Percentiles rank a stretch among this genome's conserved stretches.
phyloP scores from a whole-genome alignment of 1,140 invertebrate genomes.

The Antheraea mylitta region DNA sequence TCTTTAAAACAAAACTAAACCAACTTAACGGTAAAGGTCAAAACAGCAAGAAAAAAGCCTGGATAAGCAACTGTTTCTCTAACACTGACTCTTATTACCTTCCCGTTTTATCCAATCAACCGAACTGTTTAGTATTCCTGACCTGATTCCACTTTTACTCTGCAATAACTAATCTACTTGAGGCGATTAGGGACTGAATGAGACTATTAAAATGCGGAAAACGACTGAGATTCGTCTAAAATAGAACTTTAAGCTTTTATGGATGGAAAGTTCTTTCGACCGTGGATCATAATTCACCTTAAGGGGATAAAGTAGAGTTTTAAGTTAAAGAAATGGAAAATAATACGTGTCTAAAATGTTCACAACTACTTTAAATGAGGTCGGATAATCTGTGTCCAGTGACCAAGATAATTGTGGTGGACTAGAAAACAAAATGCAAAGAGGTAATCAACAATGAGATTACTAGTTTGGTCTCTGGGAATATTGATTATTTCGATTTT shows the following conservation, averaged over 20 bases:
- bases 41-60: no score
- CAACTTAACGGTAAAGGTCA: no score
- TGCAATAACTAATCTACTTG: not conserved
- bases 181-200: slow-evolving; percentile 15
- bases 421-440: no score
- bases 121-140: slow-evolving; percentile 14
- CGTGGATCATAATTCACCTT: slow-evolving; percentile 5
- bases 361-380: no score
- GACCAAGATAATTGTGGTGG: no score
- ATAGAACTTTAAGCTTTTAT: slow-evolving; percentile 15
- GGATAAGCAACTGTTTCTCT: not conserved
- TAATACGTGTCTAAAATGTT: no score
- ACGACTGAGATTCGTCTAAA: slow-evolving; percentile 11
- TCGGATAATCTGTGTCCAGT: no score
- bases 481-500: no score
- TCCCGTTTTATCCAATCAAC: not conserved
- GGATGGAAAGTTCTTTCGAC: slow-evolving; percentile 5
- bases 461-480: no score
- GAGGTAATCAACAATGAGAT: no score
- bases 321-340: no score
- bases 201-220: slow-evolving; percentile 23
- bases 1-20: no score
- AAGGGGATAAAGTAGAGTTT: not conserved
- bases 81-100: not conserved
- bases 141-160: not conserved